Conservation (phyloP, 2,113 vertebrate genomes). For the Varanus komodoensis region DNA sequence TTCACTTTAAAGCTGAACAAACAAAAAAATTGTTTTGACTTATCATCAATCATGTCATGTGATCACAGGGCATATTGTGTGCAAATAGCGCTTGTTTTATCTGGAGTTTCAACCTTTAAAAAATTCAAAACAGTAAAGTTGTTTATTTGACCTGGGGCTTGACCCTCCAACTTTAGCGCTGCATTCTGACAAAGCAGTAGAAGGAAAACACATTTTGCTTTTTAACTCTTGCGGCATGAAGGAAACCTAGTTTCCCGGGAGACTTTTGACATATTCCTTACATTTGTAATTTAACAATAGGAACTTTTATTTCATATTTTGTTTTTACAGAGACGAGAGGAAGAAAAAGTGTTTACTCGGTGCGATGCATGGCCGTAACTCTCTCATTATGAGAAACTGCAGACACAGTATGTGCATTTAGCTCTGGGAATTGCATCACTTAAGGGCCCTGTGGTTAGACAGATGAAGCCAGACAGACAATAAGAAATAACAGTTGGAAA, state of each 20-base stretch:
- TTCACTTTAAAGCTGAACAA: slow-evolving; percentile 84
- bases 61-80: slow-evolving; percentile 80
- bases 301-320: slow-evolving; percentile 63
- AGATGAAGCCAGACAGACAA: slow-evolving; percentile 68
- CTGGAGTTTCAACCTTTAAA: slow-evolving; percentile 80
- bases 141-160: slow-evolving; percentile 81
- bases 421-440: slow-evolving; percentile 71
- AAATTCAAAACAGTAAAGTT: slow-evolving; percentile 84
- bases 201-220: slow-evolving; percentile 78
- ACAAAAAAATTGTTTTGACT: slow-evolving; percentile 82
- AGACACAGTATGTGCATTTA: slow-evolving; percentile 62
- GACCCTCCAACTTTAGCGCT: slow-evolving; percentile 76
- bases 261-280: slow-evolving; percentile 70
- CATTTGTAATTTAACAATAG: slow-evolving; percentile 66
- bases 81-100: slow-evolving; percentile 82
- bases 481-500: slow-evolving; percentile 67
- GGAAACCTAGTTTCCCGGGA: slow-evolving; percentile 67
- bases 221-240: slow-evolving; percentile 71
- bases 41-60: slow-evolving; percentile 83
- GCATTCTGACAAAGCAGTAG: slow-evolving; percentile 78
- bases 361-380: slow-evolving; percentile 59
- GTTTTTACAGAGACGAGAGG: slow-evolving; percentile 73
- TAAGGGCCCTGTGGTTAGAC: slow-evolving; percentile 69
- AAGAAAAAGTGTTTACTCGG: slow-evolving; percentile 74
- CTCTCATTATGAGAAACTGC: slow-evolving; percentile 61